Percentiles rank a stretch among this genome's conserved stretches.
Conservation (phyloP, 2,888 invertebrate species). For the Synanthedon andrenaeformis region DNA sequence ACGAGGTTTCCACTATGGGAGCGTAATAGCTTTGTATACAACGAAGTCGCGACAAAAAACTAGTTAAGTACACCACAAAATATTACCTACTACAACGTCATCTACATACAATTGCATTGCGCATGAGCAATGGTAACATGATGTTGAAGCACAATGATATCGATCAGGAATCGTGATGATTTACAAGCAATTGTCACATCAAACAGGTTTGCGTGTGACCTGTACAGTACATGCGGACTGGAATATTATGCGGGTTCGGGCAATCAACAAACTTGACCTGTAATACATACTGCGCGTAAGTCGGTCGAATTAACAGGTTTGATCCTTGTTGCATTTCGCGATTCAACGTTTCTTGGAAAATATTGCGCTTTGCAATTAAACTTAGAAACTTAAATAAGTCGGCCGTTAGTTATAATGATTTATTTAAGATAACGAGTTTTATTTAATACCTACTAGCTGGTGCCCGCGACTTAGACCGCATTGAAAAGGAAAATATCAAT, state of each 20-base stretch:
- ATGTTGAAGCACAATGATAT: neutral
- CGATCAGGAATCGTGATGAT: slow-evolving; percentile 21
- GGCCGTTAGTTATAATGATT: too few relatives aligned
- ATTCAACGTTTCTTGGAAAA: slow-evolving; percentile 29
- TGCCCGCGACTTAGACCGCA: too few relatives aligned
- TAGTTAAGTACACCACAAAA: too few relatives aligned
- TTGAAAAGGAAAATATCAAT: too few relatives aligned
- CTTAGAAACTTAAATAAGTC: neutral
- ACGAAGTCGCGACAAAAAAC: too few relatives aligned
- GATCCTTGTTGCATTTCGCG: slow-evolving; percentile 33
- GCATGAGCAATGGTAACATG: neutral
- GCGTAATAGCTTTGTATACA: too few relatives aligned
- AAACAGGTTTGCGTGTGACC: neutral
- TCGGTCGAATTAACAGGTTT: slow-evolving; percentile 45
- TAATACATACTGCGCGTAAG: slow-evolving; percentile 38
- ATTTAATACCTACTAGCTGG: too few relatives aligned
- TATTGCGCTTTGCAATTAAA: slow-evolving; percentile 1
- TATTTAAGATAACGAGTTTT: too few relatives aligned
- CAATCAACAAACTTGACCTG: slow-evolving; percentile 47
- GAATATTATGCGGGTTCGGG: slow-evolving; percentile 51
- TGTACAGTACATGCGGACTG: slow-evolving; percentile 22
- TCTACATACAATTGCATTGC: too few relatives aligned
- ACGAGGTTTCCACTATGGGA: too few relatives aligned
- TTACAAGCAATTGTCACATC: slow-evolving; percentile 50
- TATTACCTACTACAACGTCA: too few relatives aligned